These are phyloP conservation scores for Montipora cactus DNA, from an alignment of 64 coral and sea anemone species.

Conservation along the genomic window DNA sequence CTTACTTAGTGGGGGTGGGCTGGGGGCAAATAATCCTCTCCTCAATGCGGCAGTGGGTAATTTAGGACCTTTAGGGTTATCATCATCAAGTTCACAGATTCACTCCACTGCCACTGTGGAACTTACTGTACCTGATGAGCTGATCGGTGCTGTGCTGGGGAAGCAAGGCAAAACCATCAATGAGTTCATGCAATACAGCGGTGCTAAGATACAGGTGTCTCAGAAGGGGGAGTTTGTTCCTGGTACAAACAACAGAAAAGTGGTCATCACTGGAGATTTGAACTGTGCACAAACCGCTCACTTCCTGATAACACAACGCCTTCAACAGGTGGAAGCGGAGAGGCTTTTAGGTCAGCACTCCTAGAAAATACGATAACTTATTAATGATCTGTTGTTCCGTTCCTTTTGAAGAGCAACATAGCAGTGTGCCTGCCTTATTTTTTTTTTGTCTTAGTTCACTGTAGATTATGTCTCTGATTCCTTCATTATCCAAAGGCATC, in stretches of 20 bases:
- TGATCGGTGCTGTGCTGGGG: conserved; percentile 92
- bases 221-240: conserved; percentile 98
- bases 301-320: conserved; percentile 94
- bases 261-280: conserved; percentile 98
- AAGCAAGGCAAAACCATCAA: conserved; percentile 99
- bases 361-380: not conserved
- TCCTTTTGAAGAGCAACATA: not conserved
- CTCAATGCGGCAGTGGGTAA: conserved; percentile 77
- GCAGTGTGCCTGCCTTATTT: not conserved
- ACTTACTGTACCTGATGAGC: conserved; percentile 95
- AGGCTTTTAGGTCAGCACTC: conserved; percentile 58
- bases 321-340: conserved; percentile 95
- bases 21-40: conserved; percentile 70
- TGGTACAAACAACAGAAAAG: conserved; percentile 97
- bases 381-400: not conserved
- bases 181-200: conserved; percentile 99
- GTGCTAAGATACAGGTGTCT: conserved; percentile 92
- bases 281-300: conserved; percentile 90
- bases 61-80: conserved; percentile 51
- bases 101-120: conserved; percentile 94
- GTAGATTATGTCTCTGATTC: not conserved
- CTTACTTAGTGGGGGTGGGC: conserved; percentile 82
- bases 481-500: not conserved
- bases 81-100: conserved; percentile 83
- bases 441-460: not conserved